These are phyloP conservation scores for Cosmia pyralina DNA, from an alignment of 2,888 invertebrate genomes.

Conservation along the genomic window DNA sequence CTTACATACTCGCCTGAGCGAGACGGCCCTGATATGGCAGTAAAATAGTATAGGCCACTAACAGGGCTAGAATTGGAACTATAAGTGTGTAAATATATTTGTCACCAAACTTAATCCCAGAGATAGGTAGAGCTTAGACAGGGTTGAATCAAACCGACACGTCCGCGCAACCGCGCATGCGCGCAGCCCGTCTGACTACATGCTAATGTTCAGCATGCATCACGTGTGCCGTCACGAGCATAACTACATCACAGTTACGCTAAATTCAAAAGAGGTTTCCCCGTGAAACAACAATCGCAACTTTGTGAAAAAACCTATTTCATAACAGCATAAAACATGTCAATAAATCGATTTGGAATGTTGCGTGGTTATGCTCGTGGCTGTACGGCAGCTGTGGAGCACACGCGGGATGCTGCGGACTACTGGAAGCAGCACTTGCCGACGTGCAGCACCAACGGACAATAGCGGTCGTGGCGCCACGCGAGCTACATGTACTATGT, in stretches of 20 bases:
- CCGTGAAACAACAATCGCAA: not conserved
- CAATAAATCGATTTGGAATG: not conserved
- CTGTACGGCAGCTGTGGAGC: slow-evolving; percentile 10
- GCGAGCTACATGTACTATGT: slow-evolving; percentile 8
- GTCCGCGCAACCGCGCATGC: slow-evolving; percentile 1
- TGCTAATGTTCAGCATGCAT: slow-evolving; percentile 27
- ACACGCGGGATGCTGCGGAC: slow-evolving; percentile 10
- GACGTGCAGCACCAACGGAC: slow-evolving; percentile 43
- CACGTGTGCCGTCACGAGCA: not conserved
- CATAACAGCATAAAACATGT: not conserved
- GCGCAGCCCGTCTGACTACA: not conserved
- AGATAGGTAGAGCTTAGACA: slow-evolving; percentile 15
- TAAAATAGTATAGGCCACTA: slow-evolving; percentile 33
- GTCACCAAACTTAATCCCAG: slow-evolving; percentile 65
- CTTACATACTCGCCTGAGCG: slow-evolving; percentile 12
- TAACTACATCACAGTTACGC: not conserved
- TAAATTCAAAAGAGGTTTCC: not conserved
- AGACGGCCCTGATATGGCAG: slow-evolving; percentile 27
- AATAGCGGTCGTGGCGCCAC: slow-evolving; percentile 38
- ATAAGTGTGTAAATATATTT: slow-evolving; percentile 58
- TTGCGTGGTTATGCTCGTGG: not conserved
- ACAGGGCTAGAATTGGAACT: slow-evolving; percentile 47
- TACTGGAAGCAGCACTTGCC: slow-evolving; percentile 29
- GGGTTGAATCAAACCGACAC: slow-evolving; percentile 45
- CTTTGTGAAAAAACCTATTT: not conserved